Evolutionary conservation across 2,888 invertebrate genomes (phyloP).

Genomic region (Gastracanthus pulcherrimus): DNA sequence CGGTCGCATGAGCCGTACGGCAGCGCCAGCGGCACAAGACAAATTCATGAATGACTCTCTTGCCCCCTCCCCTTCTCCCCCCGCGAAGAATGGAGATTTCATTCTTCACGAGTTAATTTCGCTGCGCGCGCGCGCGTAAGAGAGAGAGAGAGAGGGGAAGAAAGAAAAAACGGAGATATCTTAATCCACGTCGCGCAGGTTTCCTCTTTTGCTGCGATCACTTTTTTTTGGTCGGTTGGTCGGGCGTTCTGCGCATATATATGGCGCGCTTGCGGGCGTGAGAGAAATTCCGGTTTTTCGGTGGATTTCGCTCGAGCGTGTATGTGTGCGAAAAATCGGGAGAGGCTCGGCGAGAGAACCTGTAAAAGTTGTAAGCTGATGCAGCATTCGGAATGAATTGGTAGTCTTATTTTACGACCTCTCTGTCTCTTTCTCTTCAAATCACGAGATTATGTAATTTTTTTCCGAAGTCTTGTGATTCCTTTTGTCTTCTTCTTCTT

Average conservation of each 20-base stretch:
- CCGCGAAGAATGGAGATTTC: constrained; percentile 50
- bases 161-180: constrained; percentile 26
- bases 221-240: too few species aligned
- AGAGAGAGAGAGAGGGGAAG: background rate
- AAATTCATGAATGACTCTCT: constrained; percentile 53
- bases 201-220: background rate
- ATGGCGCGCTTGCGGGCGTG: background rate
- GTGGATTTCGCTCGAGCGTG: background rate
- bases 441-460: constrained; percentile 34
- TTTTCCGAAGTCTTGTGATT: background rate
- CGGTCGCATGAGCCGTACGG: constrained; percentile 17
- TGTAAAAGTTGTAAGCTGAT: constrained; percentile 23
- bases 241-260: constrained; percentile 8
- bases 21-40: constrained; percentile 10
- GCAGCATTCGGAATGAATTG: background rate
- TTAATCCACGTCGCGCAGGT: constrained; percentile 23
- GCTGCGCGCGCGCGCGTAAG: background rate
- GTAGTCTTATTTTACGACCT: background rate
- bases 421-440: constrained; percentile 1
- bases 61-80: background rate
- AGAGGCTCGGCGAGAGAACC: background rate
- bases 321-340: background rate
- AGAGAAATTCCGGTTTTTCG: constrained; percentile 40
- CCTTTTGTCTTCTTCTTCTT: background rate
- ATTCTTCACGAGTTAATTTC: constrained; percentile 50